phyloP scores from a whole-genome alignment of 2,888 invertebrate genomes.

The Chalcosyrphus nemorum region DNA sequence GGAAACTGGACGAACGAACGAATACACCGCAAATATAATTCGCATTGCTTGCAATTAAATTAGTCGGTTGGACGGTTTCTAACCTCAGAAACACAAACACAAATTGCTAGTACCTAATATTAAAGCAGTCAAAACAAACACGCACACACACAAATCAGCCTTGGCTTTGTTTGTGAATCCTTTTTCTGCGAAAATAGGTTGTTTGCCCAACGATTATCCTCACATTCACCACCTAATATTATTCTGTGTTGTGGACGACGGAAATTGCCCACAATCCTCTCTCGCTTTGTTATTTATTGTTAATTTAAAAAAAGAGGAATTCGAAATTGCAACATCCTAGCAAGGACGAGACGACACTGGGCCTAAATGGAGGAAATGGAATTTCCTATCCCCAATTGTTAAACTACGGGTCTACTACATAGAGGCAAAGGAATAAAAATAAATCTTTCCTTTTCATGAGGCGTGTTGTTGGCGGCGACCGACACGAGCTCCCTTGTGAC shows the following conservation, averaged over 20 bases:
- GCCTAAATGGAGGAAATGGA: slow-evolving; percentile 12
- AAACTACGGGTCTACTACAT: background rate
- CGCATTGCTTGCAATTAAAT: slow-evolving; percentile 1
- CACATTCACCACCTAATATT: slow-evolving; percentile 2
- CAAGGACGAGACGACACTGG: slow-evolving; percentile 7
- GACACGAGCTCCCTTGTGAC: background rate
- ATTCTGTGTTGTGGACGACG: slow-evolving; percentile 1
- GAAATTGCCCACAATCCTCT: slow-evolving; percentile 10
- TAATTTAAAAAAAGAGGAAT: background rate
- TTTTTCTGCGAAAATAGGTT: background rate
- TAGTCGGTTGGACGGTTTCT: slow-evolving; percentile 2
- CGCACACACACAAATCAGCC: background rate
- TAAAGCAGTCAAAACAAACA: background rate
- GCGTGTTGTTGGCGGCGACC: background rate
- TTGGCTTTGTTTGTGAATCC: background rate
- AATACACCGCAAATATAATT: background rate
- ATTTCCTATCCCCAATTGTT: slow-evolving; percentile 44
- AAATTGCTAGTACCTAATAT: background rate
- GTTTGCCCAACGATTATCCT: slow-evolving; percentile 12
- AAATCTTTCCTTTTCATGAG: background rate
- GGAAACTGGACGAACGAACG: background rate
- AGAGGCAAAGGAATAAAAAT: background rate
- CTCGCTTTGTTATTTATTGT: slow-evolving; percentile 29
- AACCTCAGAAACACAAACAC: background rate
- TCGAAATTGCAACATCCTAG: background rate